Conservation (phyloP, 2,888 invertebrate species). For the Arge pagana region DNA sequence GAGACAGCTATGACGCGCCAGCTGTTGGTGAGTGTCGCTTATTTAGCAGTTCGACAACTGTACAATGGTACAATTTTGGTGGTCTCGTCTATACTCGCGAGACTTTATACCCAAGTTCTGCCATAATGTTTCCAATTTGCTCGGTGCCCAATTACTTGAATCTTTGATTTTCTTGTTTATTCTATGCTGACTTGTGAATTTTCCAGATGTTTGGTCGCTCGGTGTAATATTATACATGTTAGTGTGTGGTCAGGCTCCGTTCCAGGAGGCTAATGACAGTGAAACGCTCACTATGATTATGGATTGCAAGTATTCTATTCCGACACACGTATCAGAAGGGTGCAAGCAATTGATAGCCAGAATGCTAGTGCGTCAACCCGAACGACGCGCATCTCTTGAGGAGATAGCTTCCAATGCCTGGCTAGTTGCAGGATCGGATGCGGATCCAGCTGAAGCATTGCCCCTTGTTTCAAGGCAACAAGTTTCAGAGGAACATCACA, state of each 20-base stretch:
- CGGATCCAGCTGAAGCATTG: conserved; percentile 64
- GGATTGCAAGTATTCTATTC: conserved; percentile 97
- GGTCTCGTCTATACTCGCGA: no score
- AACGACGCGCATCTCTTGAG: conserved; percentile 82
- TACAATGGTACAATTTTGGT: neutral
- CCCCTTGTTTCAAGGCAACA: conserved; percentile 90
- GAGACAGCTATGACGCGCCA: conserved; percentile 98
- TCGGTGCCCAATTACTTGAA: no score
- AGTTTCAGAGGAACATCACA: conserved; percentile 89
- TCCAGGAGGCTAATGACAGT: conserved; percentile 99
- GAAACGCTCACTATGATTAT: conserved; percentile 99
- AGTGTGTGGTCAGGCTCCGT: conserved; percentile 96
- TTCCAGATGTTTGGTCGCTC: conserved; percentile 94
- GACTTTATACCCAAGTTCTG: no score
- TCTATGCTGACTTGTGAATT: no score
- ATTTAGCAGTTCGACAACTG: neutral
- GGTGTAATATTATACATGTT: conserved; percentile 99
- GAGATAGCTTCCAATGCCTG: conserved; percentile 89
- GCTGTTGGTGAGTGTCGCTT: conserved; percentile 79
- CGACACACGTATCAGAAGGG: conserved; percentile 81
- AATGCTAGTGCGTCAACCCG: conserved; percentile 94
- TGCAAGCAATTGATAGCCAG: conserved; percentile 88
- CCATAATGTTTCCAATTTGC: no score
- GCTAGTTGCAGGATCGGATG: conserved; percentile 66
- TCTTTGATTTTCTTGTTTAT: conserved; percentile 27